phyloP scores from a whole-genome alignment of 2,888 invertebrate species.

The Sphaerophoria taeniata region DNA sequence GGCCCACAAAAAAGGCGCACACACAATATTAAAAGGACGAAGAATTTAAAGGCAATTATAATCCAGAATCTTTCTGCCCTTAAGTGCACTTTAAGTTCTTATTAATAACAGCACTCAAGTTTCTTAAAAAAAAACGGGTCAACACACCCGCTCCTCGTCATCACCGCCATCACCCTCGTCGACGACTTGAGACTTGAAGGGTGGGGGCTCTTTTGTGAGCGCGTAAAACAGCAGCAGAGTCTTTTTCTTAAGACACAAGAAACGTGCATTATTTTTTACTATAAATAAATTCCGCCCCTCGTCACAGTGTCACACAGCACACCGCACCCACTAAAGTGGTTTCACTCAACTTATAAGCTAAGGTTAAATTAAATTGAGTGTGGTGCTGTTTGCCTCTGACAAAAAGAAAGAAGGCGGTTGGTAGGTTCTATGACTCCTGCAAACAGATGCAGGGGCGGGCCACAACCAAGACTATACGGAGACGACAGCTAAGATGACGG shows the following conservation, averaged over 20 bases:
- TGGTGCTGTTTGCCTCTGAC: constrained; percentile 21
- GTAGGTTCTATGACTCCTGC: not conserved
- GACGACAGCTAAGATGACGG: not conserved
- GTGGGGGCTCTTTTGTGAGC: not conserved
- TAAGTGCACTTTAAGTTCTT: constrained; percentile 43
- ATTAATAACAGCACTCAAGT: constrained; percentile 41
- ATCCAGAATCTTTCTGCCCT: constrained; percentile 39
- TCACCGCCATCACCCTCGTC: not conserved
- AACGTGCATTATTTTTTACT: constrained; percentile 9
- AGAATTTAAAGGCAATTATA: constrained; percentile 48
- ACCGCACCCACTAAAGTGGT: constrained; percentile 20
- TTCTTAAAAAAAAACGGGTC: constrained; percentile 20
- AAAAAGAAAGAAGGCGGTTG: constrained; percentile 27
- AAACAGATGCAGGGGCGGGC: too few relatives aligned
- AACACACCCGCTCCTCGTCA: constrained; percentile 23
- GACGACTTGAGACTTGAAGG: not conserved
- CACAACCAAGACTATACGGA: not conserved
- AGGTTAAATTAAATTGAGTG: constrained; percentile 58
- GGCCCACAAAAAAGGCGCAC: constrained; percentile 1
- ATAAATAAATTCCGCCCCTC: not conserved
- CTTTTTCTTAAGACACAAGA: constrained; percentile 37
- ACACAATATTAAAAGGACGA: not conserved
- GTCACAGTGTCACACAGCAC: not conserved
- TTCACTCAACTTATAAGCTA: constrained; percentile 40
- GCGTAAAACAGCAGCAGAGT: constrained; percentile 7